phyloP scores from a whole-genome alignment of 2,113 vertebrate genomes.

The Sturnus vulgaris region DNA sequence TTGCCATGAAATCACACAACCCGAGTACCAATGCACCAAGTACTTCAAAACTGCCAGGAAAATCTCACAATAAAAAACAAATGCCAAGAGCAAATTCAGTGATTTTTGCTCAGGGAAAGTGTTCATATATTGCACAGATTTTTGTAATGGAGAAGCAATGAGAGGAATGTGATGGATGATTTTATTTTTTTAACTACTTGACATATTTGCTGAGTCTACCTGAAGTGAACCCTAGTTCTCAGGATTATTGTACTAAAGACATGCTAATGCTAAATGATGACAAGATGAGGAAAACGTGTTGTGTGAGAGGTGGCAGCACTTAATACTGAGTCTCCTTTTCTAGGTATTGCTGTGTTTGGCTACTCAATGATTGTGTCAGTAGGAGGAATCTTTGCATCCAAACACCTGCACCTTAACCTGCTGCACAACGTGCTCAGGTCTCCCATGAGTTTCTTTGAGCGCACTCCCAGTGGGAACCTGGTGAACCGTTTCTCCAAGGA shows the following conservation, averaged over 20 bases:
- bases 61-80: neutral
- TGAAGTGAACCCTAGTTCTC: neutral
- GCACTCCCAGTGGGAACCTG: conserved; percentile 93
- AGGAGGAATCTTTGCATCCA: conserved; percentile 89
- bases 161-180: neutral
- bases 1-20: neutral
- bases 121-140: neutral
- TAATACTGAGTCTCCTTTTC: neutral
- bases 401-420: conserved; percentile 84
- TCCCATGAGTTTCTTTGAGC: conserved; percentile 93
- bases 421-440: conserved; percentile 87
- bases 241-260: neutral
- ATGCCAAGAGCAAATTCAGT: neutral
- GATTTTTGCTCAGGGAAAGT: neutral
- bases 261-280: neutral
- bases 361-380: conserved; percentile 90
- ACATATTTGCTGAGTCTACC: neutral
- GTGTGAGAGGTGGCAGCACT: neutral
- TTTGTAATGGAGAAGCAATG: neutral
- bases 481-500: conserved; percentile 97
- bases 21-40: too few relatives aligned
- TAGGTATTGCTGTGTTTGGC: conserved; percentile 86
- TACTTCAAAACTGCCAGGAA: neutral
- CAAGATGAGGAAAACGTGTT: neutral
- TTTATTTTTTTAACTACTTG: neutral